Evolutionary conservation across 2,888 invertebrate species (phyloP), one percentile per base, ranked within the genome.

Genomic region (Drosophila pseudotalamancana): DNA sequence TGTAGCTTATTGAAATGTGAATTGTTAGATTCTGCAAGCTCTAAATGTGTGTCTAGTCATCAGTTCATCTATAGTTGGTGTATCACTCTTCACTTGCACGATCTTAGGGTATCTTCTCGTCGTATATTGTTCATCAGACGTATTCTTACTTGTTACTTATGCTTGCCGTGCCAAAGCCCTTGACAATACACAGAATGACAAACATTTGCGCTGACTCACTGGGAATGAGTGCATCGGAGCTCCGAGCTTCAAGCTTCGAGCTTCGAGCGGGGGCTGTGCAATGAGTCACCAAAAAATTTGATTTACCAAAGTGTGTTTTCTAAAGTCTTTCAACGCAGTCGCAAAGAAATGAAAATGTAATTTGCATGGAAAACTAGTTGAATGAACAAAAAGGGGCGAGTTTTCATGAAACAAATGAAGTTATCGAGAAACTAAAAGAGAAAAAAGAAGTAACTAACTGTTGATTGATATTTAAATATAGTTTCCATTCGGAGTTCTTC

Each of bases 161-260:
- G 57, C 32, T 40, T 14, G 11, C 43, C 65, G 43, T 46, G 23
- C 25, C 32, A 49, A 50, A 50, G 48, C 57, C 35, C 53, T 72
- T 54, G 54, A 57, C 46, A 50, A 50, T 42, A 50, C 49, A 37
- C 14, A 35, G 32, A 49, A 50, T 27, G 55, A 34, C 39, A 43
- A 57, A 37, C 53, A 54, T 39, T 74, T 54, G 31, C 39, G 74
- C 74, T 73, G 71, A 72, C 23, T 72, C 74, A 72, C 56, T 57
- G 21, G 27, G 29, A 45, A 42, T 32, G 53, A 49, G 35, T 62
- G 46, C 43, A 56, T 43, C 49, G 31, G n/a, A n/a, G 3, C 40
- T 2, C 11, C 4, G 29, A n/a, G n/a, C n/a, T n/a, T n/a, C n/a
- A n/a, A n/a, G n/a, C n/a, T n/a, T n/a, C n/a, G n/a, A n/a, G n/a